Evolutionary conservation across 2,888 invertebrate species (phyloP), one percentile per base, ranked within the genome.

Genomic region (Cryptophagus acutangulus): DNA sequence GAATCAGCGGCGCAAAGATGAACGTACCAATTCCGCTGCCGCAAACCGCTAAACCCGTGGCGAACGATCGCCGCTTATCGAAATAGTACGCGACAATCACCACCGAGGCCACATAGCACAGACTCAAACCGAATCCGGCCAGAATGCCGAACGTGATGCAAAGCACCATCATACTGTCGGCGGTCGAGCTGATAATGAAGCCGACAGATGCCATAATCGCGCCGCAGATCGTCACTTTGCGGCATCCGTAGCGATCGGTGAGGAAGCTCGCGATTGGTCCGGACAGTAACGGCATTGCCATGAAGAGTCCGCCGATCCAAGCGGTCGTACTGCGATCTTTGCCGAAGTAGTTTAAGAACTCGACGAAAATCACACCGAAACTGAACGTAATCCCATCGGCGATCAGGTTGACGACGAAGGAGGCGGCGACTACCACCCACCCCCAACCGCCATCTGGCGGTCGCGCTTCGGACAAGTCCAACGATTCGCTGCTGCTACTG

Each of bases 351-450:
- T 85, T 80, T 41, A 89, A 74, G 59, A 94, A 86, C 62, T 90
- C 86, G 2, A 87, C 83, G 68, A 79, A 92, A 58, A 94, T 82
- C 2, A 93, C 84, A 39, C 94, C 94, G 67, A 93, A 93, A 49
- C 88, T 88, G 71, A 92, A 91, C 1, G 90, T 90, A 51, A 92
- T 82, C 2, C 94, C 94, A 66, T 94, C 94, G 26, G 90, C 90
- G 57, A 94, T 89, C 47, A 91, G 75, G 65, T 91, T 91, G 48
- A 91, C 85, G 71, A 91, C 76, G 66, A 94, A 93, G 0, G 90
- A 84, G 15, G 89, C 89, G 45, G 84, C 81, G 0, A 93, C 92
- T 36, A 94, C 80, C 17, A 93, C 84, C 93, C 93, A 94, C 3
- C 92, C 92, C 85, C 87, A 92, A 9, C 92, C 91, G 6, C 90